Conservation (phyloP, 2,113 vertebrate species). For the Microcebus lehilahytsara region DNA sequence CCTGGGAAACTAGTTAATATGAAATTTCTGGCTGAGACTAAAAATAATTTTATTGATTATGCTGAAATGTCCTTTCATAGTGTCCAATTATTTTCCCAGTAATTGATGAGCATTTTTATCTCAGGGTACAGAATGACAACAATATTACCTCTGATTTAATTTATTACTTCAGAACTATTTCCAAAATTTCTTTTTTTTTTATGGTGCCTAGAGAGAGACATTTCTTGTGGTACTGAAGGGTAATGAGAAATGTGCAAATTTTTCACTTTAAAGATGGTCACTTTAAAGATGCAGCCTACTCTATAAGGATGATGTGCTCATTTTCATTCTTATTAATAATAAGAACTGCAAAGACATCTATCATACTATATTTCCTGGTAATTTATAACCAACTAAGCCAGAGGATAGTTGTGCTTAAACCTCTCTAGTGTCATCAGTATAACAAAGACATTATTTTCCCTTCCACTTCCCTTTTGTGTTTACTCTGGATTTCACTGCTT, state of each 20-base stretch:
- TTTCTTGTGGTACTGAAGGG: not conserved
- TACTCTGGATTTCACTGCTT: not conserved
- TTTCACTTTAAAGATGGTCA: not conserved
- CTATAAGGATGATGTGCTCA: not conserved
- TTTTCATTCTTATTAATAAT: not conserved
- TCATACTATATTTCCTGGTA: not conserved
- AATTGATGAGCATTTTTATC: constrained; percentile 40
- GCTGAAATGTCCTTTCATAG: not conserved
- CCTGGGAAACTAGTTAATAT: not conserved
- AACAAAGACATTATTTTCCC: not conserved
- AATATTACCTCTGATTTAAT: constrained; percentile 15
- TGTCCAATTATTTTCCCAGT: not conserved
- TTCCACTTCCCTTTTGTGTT: not conserved
- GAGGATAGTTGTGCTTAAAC: not conserved
- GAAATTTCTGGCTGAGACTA: not conserved
- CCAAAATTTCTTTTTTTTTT: not conserved
- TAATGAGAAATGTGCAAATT: not conserved
- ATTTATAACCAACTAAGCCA: not conserved
- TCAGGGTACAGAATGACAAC: not conserved
- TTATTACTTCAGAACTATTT: not conserved
- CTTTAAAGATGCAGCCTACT: not conserved
- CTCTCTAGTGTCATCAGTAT: not conserved
- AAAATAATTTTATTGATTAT: constrained; percentile 32
- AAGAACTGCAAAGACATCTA: not conserved
- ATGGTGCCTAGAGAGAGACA: not conserved